Evolutionary conservation across 2,888 invertebrate genomes (phyloP).

Genomic region (Dryobotodes eremita): DNA sequence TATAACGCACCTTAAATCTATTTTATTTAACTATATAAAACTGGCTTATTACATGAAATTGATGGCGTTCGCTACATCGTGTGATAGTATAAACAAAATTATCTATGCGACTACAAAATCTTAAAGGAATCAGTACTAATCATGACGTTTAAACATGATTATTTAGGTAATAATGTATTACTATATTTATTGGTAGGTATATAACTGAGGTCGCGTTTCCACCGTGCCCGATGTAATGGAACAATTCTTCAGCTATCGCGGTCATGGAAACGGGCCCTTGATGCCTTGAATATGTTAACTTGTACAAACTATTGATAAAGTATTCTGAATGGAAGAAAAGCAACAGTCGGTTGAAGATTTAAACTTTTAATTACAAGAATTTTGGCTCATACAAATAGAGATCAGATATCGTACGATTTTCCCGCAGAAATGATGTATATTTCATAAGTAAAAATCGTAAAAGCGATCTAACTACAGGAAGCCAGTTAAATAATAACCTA

Average conservation of each 20-base stretch:
- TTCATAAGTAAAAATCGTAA: slow-evolving; percentile 65
- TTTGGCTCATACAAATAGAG: slow-evolving; percentile 42
- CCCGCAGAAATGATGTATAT: slow-evolving; percentile 61
- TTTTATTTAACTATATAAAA: slow-evolving; percentile 81
- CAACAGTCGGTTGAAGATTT: slow-evolving; percentile 38
- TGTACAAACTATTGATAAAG: slow-evolving; percentile 38
- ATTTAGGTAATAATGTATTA: slow-evolving; percentile 58
- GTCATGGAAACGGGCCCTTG: slow-evolving; percentile 60
- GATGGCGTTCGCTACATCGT: slow-evolving; percentile 77
- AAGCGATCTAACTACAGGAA: slow-evolving; percentile 71
- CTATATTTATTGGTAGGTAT: slow-evolving; percentile 54
- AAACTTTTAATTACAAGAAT: slow-evolving; percentile 22
- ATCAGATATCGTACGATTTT: slow-evolving; percentile 56
- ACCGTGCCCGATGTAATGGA: slow-evolving; percentile 52
- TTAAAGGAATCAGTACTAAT: slow-evolving; percentile 77
- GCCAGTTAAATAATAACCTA: slow-evolving; percentile 74
- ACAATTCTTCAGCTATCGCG: slow-evolving; percentile 25
- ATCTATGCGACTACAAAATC: slow-evolving; percentile 66
- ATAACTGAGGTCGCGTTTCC: slow-evolving; percentile 66
- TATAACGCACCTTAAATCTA: slow-evolving; percentile 86
- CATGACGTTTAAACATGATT: slow-evolving; percentile 67
- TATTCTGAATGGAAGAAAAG: slow-evolving; percentile 55
- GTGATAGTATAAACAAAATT: slow-evolving; percentile 66
- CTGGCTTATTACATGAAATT: slow-evolving; percentile 82
- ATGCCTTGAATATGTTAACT: slow-evolving; percentile 27